Evolutionary conservation across 2,113 vertebrate species (phyloP), one percentile per base, ranked within the genome.

Genomic region (Oncorhynchus tshawytscha): DNA sequence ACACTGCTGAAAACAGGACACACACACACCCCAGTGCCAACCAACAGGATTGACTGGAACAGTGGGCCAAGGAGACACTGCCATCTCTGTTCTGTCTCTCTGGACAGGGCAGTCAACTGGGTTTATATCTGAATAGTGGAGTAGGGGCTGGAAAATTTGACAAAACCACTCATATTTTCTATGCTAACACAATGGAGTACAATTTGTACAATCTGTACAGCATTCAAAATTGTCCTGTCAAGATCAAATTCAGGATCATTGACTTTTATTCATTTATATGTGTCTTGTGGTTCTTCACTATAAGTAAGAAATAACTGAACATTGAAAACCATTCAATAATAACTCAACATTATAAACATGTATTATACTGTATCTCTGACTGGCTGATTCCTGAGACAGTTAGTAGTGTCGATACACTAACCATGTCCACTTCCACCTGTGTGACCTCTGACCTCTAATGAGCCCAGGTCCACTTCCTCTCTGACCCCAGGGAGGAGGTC

Each of bases 1-100:
- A 73, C 71, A 62, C 57, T 70, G 24, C 67, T 72, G 68, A 80
- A 86, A 82, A 73, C 65, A 54, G 27, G 54, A 80, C 2, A 45
- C 39, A 80, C 75, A 76, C 77, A 15, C 54, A 62, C 59, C 6
- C n/a, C 9, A 24, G 65, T 67, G 65, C 24, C 65, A 54, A 54
- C 51, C 51, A 78, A 72, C 39, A 20, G 51, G 62, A 65, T 74
- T 60, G 31, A 62, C 24, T 16, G 78, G 59, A 70, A 57, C 71
- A 74, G 64, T 25, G 9, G 34, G 51, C 74, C 49, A 34, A 34
- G 29, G 51, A 13, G 65, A 67, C 71, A 80, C 31, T 67, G 75
- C 65, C 69, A 67, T 74, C 78, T 79, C 49, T 77, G 69, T 79
- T 74, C 49, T n/a, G 1, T 18, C 27, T 78, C 62, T 77, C 54